Conservation (phyloP, 2,113 vertebrate genomes). For the Prochilodus magdalenae region DNA sequence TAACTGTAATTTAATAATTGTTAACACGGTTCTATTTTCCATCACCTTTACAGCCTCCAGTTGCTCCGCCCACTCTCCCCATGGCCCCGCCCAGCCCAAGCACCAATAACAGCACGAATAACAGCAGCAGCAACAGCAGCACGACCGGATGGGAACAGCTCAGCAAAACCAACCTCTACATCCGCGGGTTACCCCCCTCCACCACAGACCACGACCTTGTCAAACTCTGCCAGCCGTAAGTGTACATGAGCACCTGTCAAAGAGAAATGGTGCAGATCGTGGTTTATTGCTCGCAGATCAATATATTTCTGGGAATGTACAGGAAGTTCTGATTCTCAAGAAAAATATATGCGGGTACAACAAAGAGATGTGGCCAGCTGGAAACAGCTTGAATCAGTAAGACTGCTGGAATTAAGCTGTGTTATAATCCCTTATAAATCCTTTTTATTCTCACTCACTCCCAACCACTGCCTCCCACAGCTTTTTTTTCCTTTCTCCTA, state of each 20-base stretch:
- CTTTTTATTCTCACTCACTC: background rate
- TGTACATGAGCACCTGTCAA: conserved; percentile 55
- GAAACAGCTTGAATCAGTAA: background rate
- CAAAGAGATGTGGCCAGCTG: background rate
- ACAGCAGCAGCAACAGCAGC: conserved; percentile 94
- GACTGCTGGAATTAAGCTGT: conserved; percentile 20
- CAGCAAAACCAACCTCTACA: conserved; percentile 99
- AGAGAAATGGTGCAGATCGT: background rate
- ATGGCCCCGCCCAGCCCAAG: conserved; percentile 99
- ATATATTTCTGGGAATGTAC: background rate
- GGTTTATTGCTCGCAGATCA: background rate
- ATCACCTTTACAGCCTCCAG: conserved; percentile 82
- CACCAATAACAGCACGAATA: conserved; percentile 89
- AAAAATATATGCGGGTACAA: background rate
- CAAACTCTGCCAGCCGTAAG: conserved; percentile 99
- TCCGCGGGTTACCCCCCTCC: conserved; percentile 93
- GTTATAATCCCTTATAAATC: conserved; percentile 12
- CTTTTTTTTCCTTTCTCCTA: too few species aligned
- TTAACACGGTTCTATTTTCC: conserved; percentile 26
- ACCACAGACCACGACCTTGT: conserved; percentile 98
- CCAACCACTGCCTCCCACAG: background rate
- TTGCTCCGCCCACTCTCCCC: conserved; percentile 89
- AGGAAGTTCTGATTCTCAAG: background rate
- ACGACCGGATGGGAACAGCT: conserved; percentile 98
- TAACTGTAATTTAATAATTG: background rate